phyloP scores from a whole-genome alignment of 2,888 invertebrate genomes.

The Odontocolon sp. region DNA sequence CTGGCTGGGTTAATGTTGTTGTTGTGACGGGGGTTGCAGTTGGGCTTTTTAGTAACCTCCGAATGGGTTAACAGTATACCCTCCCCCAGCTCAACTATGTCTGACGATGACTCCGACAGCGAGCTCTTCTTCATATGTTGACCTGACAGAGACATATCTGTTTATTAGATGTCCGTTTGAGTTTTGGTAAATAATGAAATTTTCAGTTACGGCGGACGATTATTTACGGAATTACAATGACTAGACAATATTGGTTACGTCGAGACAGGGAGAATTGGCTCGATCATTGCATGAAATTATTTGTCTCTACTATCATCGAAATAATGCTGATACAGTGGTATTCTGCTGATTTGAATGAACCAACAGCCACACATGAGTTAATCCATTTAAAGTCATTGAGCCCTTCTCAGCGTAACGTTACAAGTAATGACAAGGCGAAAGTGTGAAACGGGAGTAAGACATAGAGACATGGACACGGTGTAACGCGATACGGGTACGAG shows the following conservation, averaged over 20 bases:
- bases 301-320: not conserved
- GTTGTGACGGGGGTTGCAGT: slow-evolving; percentile 88
- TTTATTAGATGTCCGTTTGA: not conserved
- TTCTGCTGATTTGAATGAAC: too few relatives aligned
- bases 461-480: slow-evolving; percentile 10
- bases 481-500: slow-evolving; percentile 37
- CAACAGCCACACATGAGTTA: not conserved
- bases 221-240: not conserved
- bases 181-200: not conserved
- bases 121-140: slow-evolving; percentile 95
- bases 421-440: slow-evolving; percentile 6
- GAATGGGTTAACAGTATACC: slow-evolving; percentile 87
- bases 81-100: slow-evolving; percentile 96
- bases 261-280: too few relatives aligned
- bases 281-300: not conserved
- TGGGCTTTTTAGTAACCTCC: slow-evolving; percentile 86
- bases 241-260: not conserved
- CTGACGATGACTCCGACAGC: slow-evolving; percentile 93
- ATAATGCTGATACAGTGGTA: too few relatives aligned
- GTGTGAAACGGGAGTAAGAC: slow-evolving; percentile 2
- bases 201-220: not conserved
- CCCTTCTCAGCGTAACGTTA: not conserved
- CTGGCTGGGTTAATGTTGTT: slow-evolving; percentile 88
- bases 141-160: slow-evolving; percentile 82
- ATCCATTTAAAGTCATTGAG: slow-evolving; percentile 15